phyloP scores from a whole-genome alignment of 2,113 vertebrate species.

The Pygathrix nemaeus region DNA sequence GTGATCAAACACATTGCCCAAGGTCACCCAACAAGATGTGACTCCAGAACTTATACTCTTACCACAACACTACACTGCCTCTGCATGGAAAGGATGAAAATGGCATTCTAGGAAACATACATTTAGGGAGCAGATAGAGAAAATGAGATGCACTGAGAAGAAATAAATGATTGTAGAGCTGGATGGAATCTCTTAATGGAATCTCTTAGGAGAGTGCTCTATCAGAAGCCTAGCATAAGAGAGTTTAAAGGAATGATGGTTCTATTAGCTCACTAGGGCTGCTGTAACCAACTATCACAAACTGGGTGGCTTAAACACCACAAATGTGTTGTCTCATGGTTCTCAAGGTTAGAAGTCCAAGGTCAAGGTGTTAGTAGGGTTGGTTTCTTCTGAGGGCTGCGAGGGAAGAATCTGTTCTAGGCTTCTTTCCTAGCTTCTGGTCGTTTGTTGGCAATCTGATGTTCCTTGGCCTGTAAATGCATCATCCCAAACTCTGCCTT shows the following conservation, averaged over 20 bases:
- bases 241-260: neutral
- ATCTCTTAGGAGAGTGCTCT: neutral
- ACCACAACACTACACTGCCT: neutral
- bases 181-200: neutral
- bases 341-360: neutral
- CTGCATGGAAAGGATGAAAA: neutral
- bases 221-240: neutral
- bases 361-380: neutral
- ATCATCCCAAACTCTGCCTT: neutral
- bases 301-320: neutral
- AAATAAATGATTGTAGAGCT: neutral
- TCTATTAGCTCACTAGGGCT: neutral
- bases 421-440: neutral
- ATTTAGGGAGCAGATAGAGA: neutral
- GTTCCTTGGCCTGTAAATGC: neutral
- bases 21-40: neutral
- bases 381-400: neutral
- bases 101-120: slow-evolving; percentile 10
- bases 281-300: neutral
- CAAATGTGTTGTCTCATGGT: neutral
- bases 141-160: neutral
- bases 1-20: neutral
- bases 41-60: neutral
- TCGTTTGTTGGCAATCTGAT: neutral
- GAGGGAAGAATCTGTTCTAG: neutral